phyloP scores from a whole-genome alignment of 2,888 invertebrate species.

The Melieria omissa region DNA sequence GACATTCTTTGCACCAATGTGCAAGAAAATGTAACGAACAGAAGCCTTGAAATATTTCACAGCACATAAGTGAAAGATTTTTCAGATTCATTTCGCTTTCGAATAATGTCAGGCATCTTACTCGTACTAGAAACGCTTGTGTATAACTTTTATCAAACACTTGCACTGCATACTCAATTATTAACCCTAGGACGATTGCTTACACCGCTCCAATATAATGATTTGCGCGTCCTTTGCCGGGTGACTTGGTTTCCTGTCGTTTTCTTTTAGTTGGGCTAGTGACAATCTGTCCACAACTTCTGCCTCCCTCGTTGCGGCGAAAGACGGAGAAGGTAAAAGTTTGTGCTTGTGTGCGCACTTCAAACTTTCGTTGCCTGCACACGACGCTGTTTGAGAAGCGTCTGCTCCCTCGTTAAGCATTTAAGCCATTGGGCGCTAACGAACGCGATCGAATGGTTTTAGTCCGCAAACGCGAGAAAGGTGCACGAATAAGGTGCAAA shows the following conservation, averaged over 20 bases:
- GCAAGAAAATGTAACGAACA: too few relatives aligned
- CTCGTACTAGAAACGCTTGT: background rate
- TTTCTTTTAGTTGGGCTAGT: too few relatives aligned
- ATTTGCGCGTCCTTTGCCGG: too few relatives aligned
- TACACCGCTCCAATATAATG: background rate
- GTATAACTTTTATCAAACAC: slow-evolving; percentile 23
- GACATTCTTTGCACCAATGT: too few relatives aligned
- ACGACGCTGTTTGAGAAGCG: too few relatives aligned
- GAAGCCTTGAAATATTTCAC: too few relatives aligned
- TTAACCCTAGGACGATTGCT: slow-evolving; percentile 10
- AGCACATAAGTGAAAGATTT: slow-evolving; percentile 43
- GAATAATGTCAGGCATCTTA: background rate
- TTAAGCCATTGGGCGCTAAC: slow-evolving; percentile 30
- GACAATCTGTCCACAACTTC: background rate
- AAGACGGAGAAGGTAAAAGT: background rate
- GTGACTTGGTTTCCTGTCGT: too few relatives aligned
- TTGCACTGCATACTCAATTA: slow-evolving; percentile 29
- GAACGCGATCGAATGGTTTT: slow-evolving; percentile 27
- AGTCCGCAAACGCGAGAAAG: background rate
- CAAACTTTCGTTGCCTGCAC: background rate
- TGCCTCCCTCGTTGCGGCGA: background rate
- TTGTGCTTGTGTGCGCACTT: background rate
- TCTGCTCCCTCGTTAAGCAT: slow-evolving; percentile 26
- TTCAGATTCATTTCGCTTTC: slow-evolving; percentile 18
- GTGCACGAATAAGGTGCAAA: slow-evolving; percentile 23